Base-by-base conservation (phyloP, 2,888 invertebrate species). In the Arge pagana region DNA sequence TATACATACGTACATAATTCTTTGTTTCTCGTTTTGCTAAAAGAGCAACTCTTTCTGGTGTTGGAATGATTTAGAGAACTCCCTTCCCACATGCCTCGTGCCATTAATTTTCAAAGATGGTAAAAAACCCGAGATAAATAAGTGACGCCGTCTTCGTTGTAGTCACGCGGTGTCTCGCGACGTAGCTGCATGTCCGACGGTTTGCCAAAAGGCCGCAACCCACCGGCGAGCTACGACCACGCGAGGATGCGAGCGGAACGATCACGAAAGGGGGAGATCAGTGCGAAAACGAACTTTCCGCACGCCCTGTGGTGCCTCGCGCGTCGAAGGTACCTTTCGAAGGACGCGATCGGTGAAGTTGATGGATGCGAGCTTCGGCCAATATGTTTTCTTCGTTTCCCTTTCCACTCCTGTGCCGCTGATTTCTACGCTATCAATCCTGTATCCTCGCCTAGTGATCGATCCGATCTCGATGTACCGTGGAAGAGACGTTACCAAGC, bases 241-340 rank as follows among this genome's bases (percentile, higher is more conserved):
- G 11, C 43, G 4, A n/a, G n/a, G n/a, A n/a, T n/a, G 16, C 33
- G 24, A 33, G 35, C 45, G 15, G 24, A 45, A 45, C 33, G 35
- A 45, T 35, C 33, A 35, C 45, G 51, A 50, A 39, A 50, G 45
- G 50, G 33, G 56, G 61, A 61, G n/a, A n/a, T n/a, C 57, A 58
- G 54, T 55, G 56, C 56, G 60, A 41, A 59, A 45, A 59, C 60
- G 39, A 31, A 19, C 45, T 48, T 40, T 51, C 52, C 53, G 55
- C 53, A 54, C 43, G 52, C 42, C 35, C 48, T 33, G 51, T 45
- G 31, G 45, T 45, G 8, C n/a, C 11, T 15, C 33, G 16, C 5
- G 11, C 8, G n/a, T 13, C 18, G 13, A 45, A 16, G 23, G 24
- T 33, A 45, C 45, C 33, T 21, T 45, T 13, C 33, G 16, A 45